Percentiles rank a stretch among this genome's conserved stretches.
phyloP scores from a whole-genome alignment of 2,113 vertebrate species.

The Pyxicephalus adspersus region DNA sequence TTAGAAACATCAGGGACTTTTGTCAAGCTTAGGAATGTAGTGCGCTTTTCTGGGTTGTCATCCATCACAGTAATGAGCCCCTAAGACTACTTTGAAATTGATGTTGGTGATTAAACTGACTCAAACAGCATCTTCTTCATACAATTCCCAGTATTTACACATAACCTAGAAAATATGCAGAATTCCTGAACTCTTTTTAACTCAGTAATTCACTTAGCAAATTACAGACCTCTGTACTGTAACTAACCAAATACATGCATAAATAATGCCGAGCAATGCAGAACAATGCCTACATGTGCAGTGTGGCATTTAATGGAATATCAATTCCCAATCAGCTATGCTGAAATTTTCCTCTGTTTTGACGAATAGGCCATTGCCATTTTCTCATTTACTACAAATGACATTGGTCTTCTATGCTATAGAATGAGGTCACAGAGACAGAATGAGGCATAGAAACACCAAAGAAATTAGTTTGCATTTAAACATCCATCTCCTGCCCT shows the following conservation, averaged over 20 bases:
- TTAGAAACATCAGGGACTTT: conserved; percentile 46
- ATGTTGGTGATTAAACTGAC: conserved; percentile 82
- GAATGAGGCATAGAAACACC: neutral
- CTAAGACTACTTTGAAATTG: conserved; percentile 78
- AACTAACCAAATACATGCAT: neutral
- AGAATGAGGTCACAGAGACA: conserved; percentile 7
- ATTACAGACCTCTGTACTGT: neutral
- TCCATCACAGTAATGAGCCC: conserved; percentile 89
- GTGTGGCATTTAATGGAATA: conserved; percentile 46
- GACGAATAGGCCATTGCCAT: conserved; percentile 34
- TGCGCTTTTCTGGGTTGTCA: conserved; percentile 73
- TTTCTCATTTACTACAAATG: conserved; percentile 10
- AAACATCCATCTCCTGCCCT: conserved; percentile 19
- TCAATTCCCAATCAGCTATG: conserved; percentile 25
- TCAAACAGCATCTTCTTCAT: conserved; percentile 70
- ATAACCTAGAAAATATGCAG: conserved; percentile 74
- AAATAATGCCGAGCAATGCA: neutral
- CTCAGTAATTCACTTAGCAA: neutral
- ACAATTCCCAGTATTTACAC: conserved; percentile 74
- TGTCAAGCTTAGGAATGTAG: conserved; percentile 62
- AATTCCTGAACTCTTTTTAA: conserved; percentile 9
- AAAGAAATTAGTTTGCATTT: conserved; percentile 13
- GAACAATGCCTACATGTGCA: neutral
- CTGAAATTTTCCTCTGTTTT: conserved; percentile 17
- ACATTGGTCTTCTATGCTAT: conserved; percentile 17